Percentiles rank a stretch among this genome's conserved stretches.
Evolutionary conservation across 2,113 vertebrate species (phyloP).

Genomic region (Mus spicilegus): DNA sequence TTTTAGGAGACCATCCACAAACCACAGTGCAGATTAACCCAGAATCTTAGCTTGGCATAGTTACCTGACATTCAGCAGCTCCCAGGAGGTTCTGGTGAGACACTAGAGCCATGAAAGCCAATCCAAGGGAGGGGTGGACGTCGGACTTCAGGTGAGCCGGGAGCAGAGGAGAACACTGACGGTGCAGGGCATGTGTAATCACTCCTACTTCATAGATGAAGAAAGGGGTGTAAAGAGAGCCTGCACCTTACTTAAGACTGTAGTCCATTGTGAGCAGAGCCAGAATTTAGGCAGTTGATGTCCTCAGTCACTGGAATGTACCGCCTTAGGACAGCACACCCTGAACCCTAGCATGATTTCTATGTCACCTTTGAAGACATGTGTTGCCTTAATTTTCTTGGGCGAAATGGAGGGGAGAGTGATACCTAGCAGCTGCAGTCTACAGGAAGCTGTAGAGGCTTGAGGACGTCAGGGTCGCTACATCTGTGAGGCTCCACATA

Average conservation of each 20-base stretch:
- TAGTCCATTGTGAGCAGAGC: not conserved
- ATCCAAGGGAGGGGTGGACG: not conserved
- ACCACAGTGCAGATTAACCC: not conserved
- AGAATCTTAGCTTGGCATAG: accelerated
- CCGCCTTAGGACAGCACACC: not conserved
- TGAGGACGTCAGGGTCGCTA: too few species aligned
- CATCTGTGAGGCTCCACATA: not conserved
- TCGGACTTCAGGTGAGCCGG: not conserved
- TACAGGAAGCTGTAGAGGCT: not conserved
- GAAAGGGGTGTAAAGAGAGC: not conserved
- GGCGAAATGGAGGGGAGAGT: not conserved
- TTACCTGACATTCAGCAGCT: not conserved
- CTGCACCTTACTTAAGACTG: not conserved
- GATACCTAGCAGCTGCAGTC: not conserved
- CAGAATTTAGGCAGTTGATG: not conserved
- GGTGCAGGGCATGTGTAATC: not conserved
- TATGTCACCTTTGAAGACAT: not conserved
- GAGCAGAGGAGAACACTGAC: not conserved
- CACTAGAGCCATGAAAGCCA: not conserved
- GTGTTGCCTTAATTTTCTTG: not conserved
- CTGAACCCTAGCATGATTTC: not conserved
- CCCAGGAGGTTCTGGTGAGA: not conserved
- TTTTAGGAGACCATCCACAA: not conserved
- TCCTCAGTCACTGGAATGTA: not conserved
- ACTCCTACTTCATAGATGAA: not conserved